These are phyloP conservation scores for Machimus rusticus DNA, from an alignment of 2,888 invertebrate genomes.

Conservation along the genomic window DNA sequence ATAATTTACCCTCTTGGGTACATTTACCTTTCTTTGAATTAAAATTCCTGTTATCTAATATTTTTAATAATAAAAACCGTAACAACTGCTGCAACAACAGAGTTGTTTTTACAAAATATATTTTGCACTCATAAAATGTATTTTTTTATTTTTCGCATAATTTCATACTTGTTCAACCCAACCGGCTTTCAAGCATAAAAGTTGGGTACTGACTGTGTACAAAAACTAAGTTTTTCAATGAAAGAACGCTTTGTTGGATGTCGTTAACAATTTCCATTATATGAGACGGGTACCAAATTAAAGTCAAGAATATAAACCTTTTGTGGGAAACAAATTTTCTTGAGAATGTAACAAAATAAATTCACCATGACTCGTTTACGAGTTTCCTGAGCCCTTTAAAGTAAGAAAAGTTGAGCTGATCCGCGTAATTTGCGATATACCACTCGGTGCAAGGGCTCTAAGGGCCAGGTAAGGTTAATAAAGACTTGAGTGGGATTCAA, in stretches of 20 bases:
- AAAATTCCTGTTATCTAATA: no score
- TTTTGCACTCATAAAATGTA: no score
- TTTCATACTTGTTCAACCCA: no score
- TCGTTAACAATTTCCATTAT: neutral
- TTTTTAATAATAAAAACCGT: no score
- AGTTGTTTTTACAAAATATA: no score
- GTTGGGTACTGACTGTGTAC: neutral
- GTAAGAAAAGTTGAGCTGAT: neutral
- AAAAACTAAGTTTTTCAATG: neutral
- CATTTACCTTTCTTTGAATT: no score
- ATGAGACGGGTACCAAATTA: neutral
- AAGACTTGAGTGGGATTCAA: neutral
- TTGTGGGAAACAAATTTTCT: neutral
- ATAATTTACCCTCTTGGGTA: no score
- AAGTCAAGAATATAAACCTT: neutral
- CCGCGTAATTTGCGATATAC: neutral
- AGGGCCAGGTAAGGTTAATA: neutral
- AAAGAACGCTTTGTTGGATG: neutral
- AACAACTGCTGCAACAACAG: no score
- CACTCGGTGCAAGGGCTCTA: neutral
- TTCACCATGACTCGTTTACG: neutral
- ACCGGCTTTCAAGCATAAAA: neutral
- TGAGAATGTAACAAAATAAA: neutral
- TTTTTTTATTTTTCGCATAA: no score
- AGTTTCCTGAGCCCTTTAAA: neutral